Base-by-base conservation (phyloP, 2,888 invertebrate genomes). In the Pyrgus malvae region DNA sequence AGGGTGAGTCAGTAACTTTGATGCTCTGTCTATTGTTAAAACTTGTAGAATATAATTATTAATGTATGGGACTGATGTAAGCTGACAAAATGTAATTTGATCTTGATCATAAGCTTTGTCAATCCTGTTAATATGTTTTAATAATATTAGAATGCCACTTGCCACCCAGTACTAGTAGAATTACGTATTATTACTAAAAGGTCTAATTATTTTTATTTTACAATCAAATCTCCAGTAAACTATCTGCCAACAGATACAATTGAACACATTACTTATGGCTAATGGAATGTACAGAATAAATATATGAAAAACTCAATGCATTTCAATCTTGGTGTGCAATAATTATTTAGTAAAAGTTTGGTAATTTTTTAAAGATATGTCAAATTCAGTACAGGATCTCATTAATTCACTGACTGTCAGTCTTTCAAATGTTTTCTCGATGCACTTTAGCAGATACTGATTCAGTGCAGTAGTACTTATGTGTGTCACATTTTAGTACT, bases 401-500 rank as follows among this genome's bases (percentile, higher is more conserved):
- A 48, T 57, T 58, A 49, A 48, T 65, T 58, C 66, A 69, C 64
- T 63, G 61, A 63, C 57, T 42, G 56, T 71, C 72, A 72, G 72
- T 71, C 72, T 72, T 72, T 64, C 21, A 48, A 61, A 60, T 59
- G 57, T 60, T 58, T 62, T 17, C 21, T 59, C 48, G 50, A 49
- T 65, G 64, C 69, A 69, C 66, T 44, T 48, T 51, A 41, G n/a
- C 11, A 17, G 11, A 19, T 19, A 27, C 44, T 65, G 61, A 62
- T 55, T 61, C 49, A 59, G 33, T 51, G 57, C 61, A 57, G 40
- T 61, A 51, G 67, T 56, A 67, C 58, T 72, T 72, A 76, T 75
- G 66, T 70, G 66, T 76, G 86, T 90, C 89, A 90, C 89, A 90
- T 90, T 71, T 90, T 90, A 65, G 90, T 89, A 42, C 84, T 78